Conservation (phyloP, 2,888 invertebrate species). For the Chymomyza procnemis region DNA sequence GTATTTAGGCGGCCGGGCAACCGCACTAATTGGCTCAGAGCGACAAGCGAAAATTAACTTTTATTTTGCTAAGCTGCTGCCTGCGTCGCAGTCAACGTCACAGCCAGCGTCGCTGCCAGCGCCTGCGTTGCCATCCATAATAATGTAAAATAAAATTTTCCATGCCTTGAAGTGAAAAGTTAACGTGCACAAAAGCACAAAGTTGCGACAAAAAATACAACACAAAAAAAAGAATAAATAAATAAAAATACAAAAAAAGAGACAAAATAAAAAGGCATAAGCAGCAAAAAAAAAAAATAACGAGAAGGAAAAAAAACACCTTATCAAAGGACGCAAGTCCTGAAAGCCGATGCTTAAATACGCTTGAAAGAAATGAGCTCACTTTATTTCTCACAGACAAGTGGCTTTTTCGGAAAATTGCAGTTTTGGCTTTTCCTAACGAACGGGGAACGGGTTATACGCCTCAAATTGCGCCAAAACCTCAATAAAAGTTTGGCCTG, state of each 20-base stretch:
- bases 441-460: too few species aligned
- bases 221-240: neutral
- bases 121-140: conserved; percentile 18
- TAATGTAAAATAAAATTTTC: conserved; percentile 63
- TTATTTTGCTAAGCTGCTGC: conserved; percentile 44
- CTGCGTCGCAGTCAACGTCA: conserved; percentile 39
- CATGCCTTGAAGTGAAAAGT: conserved; percentile 54
- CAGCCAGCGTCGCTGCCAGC: neutral
- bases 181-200: conserved; percentile 52
- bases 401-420: neutral
- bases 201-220: conserved; percentile 42
- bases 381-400: too few species aligned
- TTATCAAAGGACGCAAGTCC: neutral
- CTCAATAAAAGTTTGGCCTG: neutral
- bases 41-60: conserved; percentile 72
- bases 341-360: neutral
- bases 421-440: neutral
- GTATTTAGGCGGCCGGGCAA: conserved; percentile 16
- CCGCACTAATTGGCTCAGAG: conserved; percentile 70
- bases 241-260: neutral
- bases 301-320: neutral
- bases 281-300: neutral
- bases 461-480: neutral
- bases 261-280: neutral
- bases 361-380: neutral